Evolutionary conservation across 2,797 vertebrate species (phyloP).

Genomic region (Anniella stebbinsi): DNA sequence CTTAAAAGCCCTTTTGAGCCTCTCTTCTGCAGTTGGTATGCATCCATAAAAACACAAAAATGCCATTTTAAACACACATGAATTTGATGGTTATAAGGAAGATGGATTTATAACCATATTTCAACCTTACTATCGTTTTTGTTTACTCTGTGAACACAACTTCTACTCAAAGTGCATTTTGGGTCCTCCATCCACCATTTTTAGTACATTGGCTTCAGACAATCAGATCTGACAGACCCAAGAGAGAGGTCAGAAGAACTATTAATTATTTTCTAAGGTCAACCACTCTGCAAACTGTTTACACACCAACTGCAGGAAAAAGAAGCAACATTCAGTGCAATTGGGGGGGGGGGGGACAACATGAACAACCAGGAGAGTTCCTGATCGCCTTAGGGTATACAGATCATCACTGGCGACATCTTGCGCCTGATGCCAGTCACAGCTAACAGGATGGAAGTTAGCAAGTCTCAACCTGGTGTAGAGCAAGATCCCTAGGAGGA

Average conservation of each 20-base stretch:
- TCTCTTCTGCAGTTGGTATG: neutral
- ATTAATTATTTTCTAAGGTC: neutral
- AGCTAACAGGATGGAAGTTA: neutral
- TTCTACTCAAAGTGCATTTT: neutral
- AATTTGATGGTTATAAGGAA: neutral
- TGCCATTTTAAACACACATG: neutral
- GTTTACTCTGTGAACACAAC: neutral
- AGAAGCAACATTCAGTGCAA: neutral
- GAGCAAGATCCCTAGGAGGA: neutral
- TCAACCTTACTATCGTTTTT: neutral
- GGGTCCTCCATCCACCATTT: neutral
- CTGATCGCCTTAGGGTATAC: neutral
- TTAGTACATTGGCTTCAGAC: neutral
- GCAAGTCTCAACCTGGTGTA: conserved; percentile 8
- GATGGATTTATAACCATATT: neutral
- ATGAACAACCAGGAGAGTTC: neutral
- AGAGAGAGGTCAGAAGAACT: neutral
- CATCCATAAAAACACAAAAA: neutral
- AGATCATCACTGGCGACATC: neutral
- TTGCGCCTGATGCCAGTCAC: neutral
- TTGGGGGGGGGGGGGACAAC: too few relatives aligned
- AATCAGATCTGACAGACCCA: neutral
- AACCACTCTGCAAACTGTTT: neutral
- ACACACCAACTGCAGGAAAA: neutral
- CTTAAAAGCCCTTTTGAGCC: neutral